These are phyloP conservation scores for Drosophila kohkoa DNA, from an alignment of 1,140 invertebrate species.

Conservation along the genomic window DNA sequence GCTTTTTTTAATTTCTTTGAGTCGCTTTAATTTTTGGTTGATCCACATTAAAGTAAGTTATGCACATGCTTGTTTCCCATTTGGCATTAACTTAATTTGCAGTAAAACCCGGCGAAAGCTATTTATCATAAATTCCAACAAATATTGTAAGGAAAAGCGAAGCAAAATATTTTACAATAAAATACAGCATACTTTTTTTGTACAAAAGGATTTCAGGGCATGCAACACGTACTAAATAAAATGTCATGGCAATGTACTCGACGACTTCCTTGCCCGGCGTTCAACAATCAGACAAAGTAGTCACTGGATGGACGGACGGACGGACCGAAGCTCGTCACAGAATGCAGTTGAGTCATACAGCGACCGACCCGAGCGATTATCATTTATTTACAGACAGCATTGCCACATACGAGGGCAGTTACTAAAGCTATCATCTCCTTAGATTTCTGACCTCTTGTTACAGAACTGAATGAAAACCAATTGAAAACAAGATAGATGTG, in stretches of 20 bases:
- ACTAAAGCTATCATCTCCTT: background rate
- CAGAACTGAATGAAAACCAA: too few species aligned
- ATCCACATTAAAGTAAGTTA: background rate
- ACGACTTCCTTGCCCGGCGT: conserved; percentile 27
- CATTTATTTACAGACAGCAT: conserved; percentile 64
- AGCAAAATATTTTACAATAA: conserved; percentile 62
- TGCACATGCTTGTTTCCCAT: background rate
- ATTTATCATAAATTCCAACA: conserved; percentile 57
- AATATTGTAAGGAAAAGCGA: conserved; percentile 7
- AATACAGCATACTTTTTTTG: conserved; percentile 61
- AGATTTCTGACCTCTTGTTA: background rate
- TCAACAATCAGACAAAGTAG: conserved; percentile 65
- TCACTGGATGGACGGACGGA: conserved; percentile 31
- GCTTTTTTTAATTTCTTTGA: background rate
- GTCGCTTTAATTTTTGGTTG: conserved; percentile 2
- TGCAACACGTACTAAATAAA: conserved; percentile 75
- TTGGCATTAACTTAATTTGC: background rate
- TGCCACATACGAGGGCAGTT: conserved; percentile 31
- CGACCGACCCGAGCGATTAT: conserved; percentile 56
- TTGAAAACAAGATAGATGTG: too few species aligned
- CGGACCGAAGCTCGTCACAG: conserved; percentile 34
- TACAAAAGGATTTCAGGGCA: conserved; percentile 52
- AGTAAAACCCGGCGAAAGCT: background rate
- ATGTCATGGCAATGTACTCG: conserved; percentile 55
- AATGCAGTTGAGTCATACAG: conserved; percentile 58